Conservation (phyloP, 2,888 invertebrate genomes). For the Lacanobia oleracea region DNA sequence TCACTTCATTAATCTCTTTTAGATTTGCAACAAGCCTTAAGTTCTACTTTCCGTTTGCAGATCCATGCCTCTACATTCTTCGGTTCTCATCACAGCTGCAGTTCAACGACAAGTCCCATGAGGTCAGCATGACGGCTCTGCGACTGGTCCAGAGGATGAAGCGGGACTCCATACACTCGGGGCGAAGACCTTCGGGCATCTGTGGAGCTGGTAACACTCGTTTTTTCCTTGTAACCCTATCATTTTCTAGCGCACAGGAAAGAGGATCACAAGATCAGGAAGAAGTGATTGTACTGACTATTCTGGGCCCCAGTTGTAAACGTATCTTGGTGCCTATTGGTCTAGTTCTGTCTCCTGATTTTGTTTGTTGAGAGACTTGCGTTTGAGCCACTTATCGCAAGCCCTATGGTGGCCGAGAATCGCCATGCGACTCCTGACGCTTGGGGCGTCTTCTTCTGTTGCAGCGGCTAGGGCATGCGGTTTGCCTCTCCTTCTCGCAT, state of each 20-base stretch:
- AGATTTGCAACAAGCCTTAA: too few relatives aligned
- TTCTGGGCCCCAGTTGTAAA: too few relatives aligned
- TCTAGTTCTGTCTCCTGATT: too few relatives aligned
- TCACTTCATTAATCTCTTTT: neutral
- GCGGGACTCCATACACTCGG: conserved; percentile 98
- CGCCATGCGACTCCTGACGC: too few relatives aligned
- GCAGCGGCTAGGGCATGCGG: too few relatives aligned
- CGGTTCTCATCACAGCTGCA: conserved; percentile 98
- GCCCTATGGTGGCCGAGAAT: too few relatives aligned
- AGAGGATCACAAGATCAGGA: neutral
- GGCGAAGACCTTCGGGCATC: conserved; percentile 98
- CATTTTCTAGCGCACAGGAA: neutral
- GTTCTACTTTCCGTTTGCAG: conserved; percentile 85
- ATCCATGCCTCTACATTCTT: conserved; percentile 98
- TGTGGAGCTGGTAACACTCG: conserved; percentile 96
- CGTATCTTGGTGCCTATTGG: too few relatives aligned
- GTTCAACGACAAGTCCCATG: conserved; percentile 97
- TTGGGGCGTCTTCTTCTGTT: too few relatives aligned
- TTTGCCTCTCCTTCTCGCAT: too few relatives aligned
- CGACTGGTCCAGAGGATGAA: conserved; percentile 99
- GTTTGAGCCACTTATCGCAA: too few relatives aligned
- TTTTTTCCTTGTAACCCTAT: neutral
- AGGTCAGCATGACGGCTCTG: conserved; percentile 98
- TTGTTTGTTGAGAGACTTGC: too few relatives aligned
- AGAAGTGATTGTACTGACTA: too few relatives aligned